These are phyloP conservation scores for Coelopa frigida DNA, from an alignment of 1,140 invertebrate genomes.

Conservation along the genomic window DNA sequence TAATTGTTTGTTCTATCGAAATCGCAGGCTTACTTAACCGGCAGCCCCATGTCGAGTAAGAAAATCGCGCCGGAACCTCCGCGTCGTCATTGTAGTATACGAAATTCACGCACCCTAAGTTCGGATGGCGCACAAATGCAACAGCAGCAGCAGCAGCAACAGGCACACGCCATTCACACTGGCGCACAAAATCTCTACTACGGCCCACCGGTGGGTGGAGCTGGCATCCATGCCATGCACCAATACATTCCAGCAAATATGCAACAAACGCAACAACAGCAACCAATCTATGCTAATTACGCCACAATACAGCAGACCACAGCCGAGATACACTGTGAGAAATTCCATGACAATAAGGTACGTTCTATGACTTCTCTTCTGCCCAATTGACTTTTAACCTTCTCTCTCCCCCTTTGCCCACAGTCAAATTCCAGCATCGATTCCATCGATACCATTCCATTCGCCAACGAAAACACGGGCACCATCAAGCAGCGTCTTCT, in stretches of 20 bases:
- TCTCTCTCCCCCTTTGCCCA: neutral
- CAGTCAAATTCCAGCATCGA: conserved; percentile 92
- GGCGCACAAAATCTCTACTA: conserved; percentile 29
- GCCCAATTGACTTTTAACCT: neutral
- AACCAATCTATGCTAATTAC: conserved; percentile 48
- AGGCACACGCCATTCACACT: conserved; percentile 5
- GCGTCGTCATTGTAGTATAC: conserved; percentile 60
- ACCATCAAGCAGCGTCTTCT: conserved; percentile 72
- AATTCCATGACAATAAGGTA: conserved; percentile 42
- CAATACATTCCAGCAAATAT: conserved; percentile 8
- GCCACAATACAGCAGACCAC: conserved; percentile 53
- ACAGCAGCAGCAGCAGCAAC: conserved; percentile 12
- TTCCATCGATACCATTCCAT: conserved; percentile 88
- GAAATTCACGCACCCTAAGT: conserved; percentile 36
- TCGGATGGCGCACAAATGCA: conserved; percentile 16
- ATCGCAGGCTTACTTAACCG: conserved; percentile 29
- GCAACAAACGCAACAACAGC: conserved; percentile 21
- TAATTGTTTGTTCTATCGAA: neutral
- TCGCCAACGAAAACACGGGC: conserved; percentile 97
- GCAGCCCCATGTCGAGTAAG: conserved; percentile 59
- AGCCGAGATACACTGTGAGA: conserved; percentile 55
- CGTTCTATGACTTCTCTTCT: no score
- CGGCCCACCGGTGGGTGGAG: conserved; percentile 14
- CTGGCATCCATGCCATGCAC: neutral
- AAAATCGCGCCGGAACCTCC: conserved; percentile 80